Evolutionary conservation across 2,888 invertebrate species (phyloP).

Genomic region (Dasysyrphus albostriatus): DNA sequence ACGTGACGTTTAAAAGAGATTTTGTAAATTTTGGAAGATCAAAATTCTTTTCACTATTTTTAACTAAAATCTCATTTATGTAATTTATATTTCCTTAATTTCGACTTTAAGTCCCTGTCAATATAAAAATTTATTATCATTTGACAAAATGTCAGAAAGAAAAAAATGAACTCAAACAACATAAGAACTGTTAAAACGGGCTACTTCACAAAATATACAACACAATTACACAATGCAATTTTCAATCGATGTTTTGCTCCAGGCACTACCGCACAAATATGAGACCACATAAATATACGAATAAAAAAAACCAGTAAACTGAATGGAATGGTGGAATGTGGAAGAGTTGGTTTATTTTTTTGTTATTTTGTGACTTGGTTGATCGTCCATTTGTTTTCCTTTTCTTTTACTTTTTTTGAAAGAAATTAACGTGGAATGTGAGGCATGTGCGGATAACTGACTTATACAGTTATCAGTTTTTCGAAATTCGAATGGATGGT

Average conservation of each 20-base stretch:
- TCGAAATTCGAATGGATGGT: slow-evolving; percentile 28
- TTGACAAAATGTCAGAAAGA: slow-evolving; percentile 12
- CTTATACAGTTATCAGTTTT: slow-evolving; percentile 68
- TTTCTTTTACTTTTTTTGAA: slow-evolving; percentile 19
- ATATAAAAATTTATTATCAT: neutral
- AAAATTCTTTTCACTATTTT: no score
- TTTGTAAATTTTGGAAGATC: no score
- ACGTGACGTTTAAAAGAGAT: no score
- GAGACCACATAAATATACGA: slow-evolving; percentile 52
- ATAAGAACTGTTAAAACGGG: slow-evolving; percentile 37
- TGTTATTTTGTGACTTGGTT: slow-evolving; percentile 48
- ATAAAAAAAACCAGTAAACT: slow-evolving; percentile 68
- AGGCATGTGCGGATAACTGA: slow-evolving; percentile 66
- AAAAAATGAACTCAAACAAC: slow-evolving; percentile 19
- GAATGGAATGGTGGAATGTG: slow-evolving; percentile 71
- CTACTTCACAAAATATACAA: slow-evolving; percentile 31
- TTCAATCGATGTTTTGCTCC: slow-evolving; percentile 52
- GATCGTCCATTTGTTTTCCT: slow-evolving; percentile 59
- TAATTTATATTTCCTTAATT: neutral
- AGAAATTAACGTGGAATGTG: slow-evolving; percentile 68
- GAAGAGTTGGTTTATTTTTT: slow-evolving; percentile 50
- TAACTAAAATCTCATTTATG: no score
- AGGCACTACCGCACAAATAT: slow-evolving; percentile 43
- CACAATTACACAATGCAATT: slow-evolving; percentile 49
- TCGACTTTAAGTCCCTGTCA: neutral